These are phyloP conservation scores for Cardiocondyla obscurior DNA, from an alignment of 1,140 invertebrate genomes.

Conservation along the genomic window DNA sequence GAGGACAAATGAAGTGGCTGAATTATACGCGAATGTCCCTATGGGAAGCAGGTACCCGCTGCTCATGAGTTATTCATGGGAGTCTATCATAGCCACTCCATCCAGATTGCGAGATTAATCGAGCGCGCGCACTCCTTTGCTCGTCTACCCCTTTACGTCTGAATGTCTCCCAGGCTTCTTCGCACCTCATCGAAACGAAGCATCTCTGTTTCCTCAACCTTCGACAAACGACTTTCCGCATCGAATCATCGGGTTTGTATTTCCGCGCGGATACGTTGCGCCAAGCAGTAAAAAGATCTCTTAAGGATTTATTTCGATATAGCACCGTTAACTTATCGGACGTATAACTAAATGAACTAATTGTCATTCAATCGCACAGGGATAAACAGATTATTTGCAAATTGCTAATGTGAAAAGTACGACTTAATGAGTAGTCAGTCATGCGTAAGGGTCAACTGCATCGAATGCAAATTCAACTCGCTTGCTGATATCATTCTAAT, in stretches of 20 bases:
- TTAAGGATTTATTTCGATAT: background rate
- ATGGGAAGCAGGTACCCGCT: constrained; percentile 75
- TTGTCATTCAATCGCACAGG: background rate
- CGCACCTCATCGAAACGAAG: constrained; percentile 51
- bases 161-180: constrained; percentile 51
- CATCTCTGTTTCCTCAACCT: constrained; percentile 7
- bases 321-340: background rate
- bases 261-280: constrained; percentile 16
- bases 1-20: constrained; percentile 83
- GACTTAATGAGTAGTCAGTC: constrained; percentile 31
- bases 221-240: constrained; percentile 54
- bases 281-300: background rate
- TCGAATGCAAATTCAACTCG: constrained; percentile 43
- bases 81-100: constrained; percentile 82
- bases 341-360: background rate
- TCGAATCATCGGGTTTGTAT: constrained; percentile 12
- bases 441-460: constrained; percentile 45
- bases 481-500: constrained; percentile 50
- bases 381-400: constrained; percentile 18
- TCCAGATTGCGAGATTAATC: constrained; percentile 83
- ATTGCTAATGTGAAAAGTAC: constrained; percentile 48
- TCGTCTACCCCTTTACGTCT: constrained; percentile 61
- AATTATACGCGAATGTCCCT: constrained; percentile 81
- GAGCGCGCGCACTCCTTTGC: constrained; percentile 78
- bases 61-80: constrained; percentile 82